Base-by-base conservation (phyloP, 2,797 vertebrate genomes). In the Eutrigla gurnardus region DNA sequence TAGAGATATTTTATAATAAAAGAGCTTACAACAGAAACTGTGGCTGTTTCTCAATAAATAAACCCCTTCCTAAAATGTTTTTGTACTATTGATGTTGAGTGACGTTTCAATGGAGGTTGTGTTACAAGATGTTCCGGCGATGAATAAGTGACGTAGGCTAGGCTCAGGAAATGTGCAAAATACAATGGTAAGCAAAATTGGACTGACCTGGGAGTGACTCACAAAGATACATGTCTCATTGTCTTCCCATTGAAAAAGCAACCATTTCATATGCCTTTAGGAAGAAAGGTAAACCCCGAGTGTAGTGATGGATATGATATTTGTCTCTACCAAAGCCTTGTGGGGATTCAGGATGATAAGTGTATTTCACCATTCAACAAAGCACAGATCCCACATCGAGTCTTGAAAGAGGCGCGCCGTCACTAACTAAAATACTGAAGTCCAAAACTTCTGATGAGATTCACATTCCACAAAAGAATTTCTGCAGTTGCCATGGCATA, bases 51-150 rank as follows among this genome's bases (percentile, higher is more conserved):
- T 70, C 0, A 57, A 52, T 78, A 62, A 87, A 82, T 77, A 64
- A 67, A 65, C 81, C 13, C 7, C 3, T 63, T 83, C 75, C 53
- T 47, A 5, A 81, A 70, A 81, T 73, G 15, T 70, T 73, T 80
- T 64, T 84, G 74, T 82, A 50, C 60, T 17, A 49, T 63, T 80
- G 53, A 54, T 70, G 33, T 65, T 54, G 49, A 32, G 32, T 81
- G 57, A 67, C 58, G 70, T 70, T 66, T 71, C 58, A 73, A 61
- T 83, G 3, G 77, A 3, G 33, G 69, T 67, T 73, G 42, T 17
- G 62, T 82, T 76, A 83, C 78, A 63, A 70, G 65, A 77, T 81
- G 82, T 88, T 90, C 81, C 42, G 10, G 37, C 6, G 7, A 61
- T 60, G 72, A 75, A 76, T 73, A 59, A 66, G 33, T 77, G 73